A percentile compares a stretch with the other conserved stretches of the same genome.
These are phyloP conservation scores for Thaumetopoea pityocampa DNA, from an alignment of 1,140 invertebrate species.

Conservation along the genomic window DNA sequence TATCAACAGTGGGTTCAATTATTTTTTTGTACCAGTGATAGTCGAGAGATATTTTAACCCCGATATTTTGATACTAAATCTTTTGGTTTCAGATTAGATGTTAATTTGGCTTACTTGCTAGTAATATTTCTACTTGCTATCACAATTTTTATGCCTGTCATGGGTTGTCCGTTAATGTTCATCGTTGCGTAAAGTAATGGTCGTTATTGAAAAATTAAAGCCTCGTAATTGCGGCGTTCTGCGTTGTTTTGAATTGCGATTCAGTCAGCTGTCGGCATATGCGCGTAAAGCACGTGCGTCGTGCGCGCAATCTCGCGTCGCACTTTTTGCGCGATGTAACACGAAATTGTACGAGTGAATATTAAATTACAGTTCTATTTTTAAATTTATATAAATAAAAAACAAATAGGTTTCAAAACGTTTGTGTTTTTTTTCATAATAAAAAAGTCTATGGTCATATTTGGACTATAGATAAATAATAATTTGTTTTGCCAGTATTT, in stretches of 20 bases:
- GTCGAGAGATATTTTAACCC: too few species aligned
- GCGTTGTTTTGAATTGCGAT: constrained; percentile 58
- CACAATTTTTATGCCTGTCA: not conserved
- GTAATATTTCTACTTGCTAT: not conserved
- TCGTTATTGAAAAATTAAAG: constrained; percentile 56
- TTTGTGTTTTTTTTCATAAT: too few species aligned
- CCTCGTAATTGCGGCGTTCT: constrained; percentile 54
- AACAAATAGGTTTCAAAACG: not conserved
- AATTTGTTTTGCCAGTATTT: too few species aligned
- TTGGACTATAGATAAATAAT: too few species aligned
- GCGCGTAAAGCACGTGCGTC: constrained; percentile 53
- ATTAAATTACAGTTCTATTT: constrained; percentile 23
- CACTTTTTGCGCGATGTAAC: constrained; percentile 54
- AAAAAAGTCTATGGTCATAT: too few species aligned
- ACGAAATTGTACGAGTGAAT: constrained; percentile 37
- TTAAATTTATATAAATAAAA: too few species aligned
- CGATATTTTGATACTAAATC: too few species aligned
- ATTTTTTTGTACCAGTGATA: too few species aligned
- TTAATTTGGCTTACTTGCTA: not conserved
- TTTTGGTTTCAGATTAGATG: not conserved
- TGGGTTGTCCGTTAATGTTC: not conserved
- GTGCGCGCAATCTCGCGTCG: constrained; percentile 49
- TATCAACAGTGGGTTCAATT: not conserved
- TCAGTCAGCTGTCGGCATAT: constrained; percentile 70
- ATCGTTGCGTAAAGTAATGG: constrained; percentile 19